Evolutionary conservation across 1,140 invertebrate species (phyloP).

Genomic region (Drosophila nikananu): DNA sequence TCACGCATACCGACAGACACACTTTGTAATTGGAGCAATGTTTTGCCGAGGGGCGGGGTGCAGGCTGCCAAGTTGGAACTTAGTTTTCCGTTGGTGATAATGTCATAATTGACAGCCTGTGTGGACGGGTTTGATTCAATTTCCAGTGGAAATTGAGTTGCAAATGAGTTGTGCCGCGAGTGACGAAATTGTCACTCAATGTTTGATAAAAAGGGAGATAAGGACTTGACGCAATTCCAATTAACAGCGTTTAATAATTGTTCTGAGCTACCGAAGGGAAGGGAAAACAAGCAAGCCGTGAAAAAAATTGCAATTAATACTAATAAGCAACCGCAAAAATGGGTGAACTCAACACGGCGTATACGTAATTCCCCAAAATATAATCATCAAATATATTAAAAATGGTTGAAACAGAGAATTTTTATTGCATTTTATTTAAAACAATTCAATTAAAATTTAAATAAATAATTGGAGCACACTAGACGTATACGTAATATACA

Average conservation of each 20-base stretch:
- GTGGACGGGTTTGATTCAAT: constrained; percentile 51
- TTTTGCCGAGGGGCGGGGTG: constrained; percentile 25
- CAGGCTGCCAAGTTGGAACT: constrained; percentile 31
- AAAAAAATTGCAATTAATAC: neutral
- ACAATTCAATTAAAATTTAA: neutral
- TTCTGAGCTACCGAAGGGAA: neutral
- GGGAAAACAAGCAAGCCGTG: neutral
- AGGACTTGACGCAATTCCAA: constrained; percentile 8
- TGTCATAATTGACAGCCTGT: constrained; percentile 59
- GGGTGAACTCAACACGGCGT: neutral
- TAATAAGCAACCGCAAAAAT: neutral
- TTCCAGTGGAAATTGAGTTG: constrained; percentile 34
- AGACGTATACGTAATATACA: constrained; percentile 11
- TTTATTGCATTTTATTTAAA: neutral
- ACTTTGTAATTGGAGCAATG: constrained; percentile 66
- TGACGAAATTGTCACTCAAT: constrained; percentile 25
- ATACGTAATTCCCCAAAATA: neutral
- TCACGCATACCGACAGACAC: constrained; percentile 10
- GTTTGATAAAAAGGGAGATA: constrained; percentile 35
- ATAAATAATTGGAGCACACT: neutral
- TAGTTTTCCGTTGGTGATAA: constrained; percentile 46
- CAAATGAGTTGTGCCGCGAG: constrained; percentile 43
- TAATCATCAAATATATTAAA: neutral
- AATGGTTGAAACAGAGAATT: neutral
- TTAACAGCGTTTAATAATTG: constrained; percentile 5